Conservation (phyloP, 2,888 invertebrate species). For the Eristalis pertinax region DNA sequence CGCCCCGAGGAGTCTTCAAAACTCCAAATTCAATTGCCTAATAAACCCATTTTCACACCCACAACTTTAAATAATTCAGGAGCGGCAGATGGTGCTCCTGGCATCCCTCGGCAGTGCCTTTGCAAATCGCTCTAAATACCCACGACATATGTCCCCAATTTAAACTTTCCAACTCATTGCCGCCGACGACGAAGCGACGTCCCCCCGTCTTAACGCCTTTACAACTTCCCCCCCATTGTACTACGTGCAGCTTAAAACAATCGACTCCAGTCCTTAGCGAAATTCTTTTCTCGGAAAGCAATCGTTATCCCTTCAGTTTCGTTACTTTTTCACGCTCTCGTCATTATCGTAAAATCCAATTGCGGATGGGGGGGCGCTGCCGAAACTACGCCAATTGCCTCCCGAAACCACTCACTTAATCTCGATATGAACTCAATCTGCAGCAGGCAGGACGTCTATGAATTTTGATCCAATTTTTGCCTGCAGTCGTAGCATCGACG, state of each 20-base stretch:
- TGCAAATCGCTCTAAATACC: not conserved
- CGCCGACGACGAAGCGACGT: not conserved
- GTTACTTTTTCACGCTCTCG: slow-evolving; percentile 1
- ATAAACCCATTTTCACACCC: not conserved
- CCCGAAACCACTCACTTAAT: slow-evolving; percentile 55
- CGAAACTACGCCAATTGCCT: not conserved
- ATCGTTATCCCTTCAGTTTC: slow-evolving; percentile 42
- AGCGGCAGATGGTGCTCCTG: not conserved
- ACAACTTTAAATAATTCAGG: not conserved
- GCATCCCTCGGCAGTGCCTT: not conserved
- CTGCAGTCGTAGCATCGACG: slow-evolving; percentile 7
- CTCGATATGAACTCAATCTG: slow-evolving; percentile 60
- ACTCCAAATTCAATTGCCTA: not conserved
- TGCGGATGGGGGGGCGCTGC: slow-evolving; percentile 11
- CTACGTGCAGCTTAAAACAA: slow-evolving; percentile 40
- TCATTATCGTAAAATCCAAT: slow-evolving; percentile 66
- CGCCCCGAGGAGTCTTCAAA: not conserved
- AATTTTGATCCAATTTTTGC: slow-evolving; percentile 12
- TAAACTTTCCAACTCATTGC: slow-evolving; percentile 17
- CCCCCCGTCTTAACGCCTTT: not conserved
- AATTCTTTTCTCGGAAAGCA: slow-evolving; percentile 45
- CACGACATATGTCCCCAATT: slow-evolving; percentile 22
- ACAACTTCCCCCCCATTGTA: not conserved
- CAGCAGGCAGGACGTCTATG: not conserved
- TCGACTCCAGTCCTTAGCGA: slow-evolving; percentile 37